Evolutionary conservation across 2,113 vertebrate genomes (phyloP).

Genomic region (Butorides virescens): DNA sequence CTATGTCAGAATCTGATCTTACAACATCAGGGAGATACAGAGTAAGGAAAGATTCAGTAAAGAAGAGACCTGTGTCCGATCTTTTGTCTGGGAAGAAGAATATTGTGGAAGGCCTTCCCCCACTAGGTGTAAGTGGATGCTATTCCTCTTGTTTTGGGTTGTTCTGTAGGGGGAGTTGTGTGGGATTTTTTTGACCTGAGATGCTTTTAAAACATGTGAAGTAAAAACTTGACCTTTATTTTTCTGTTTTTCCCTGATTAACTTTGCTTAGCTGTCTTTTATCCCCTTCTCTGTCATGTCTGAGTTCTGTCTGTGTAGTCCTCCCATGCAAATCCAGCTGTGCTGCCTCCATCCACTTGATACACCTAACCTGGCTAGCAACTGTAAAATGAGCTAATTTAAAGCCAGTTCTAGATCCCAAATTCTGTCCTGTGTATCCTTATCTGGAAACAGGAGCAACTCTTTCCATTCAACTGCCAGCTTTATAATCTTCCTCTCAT

Average conservation of each 20-base stretch:
- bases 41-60: constrained; percentile 81
- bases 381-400: neutral
- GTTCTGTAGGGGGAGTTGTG: neutral
- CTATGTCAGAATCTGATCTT: constrained; percentile 91
- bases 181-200: neutral
- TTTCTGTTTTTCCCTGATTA: neutral
- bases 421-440: neutral
- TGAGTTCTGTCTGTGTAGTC: neutral
- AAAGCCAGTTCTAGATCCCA: neutral
- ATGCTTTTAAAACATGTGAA: neutral
- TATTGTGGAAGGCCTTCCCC: constrained; percentile 88
- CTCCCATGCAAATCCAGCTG: neutral
- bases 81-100: constrained; percentile 86
- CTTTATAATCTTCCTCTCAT: neutral
- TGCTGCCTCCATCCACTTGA: neutral
- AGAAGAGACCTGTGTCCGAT: constrained; percentile 90
- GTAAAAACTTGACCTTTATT: neutral
- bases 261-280: neutral
- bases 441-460: neutral
- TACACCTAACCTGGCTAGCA: neutral
- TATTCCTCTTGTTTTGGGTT: neutral
- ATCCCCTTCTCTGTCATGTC: neutral
- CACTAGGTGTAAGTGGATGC: constrained; percentile 82
- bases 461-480: neutral
- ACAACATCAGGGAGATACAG: constrained; percentile 82